Evolutionary conservation across 2,797 vertebrate genomes (phyloP), one percentile per base, ranked within the genome.

Genomic region (Cichlasoma orientale): DNA sequence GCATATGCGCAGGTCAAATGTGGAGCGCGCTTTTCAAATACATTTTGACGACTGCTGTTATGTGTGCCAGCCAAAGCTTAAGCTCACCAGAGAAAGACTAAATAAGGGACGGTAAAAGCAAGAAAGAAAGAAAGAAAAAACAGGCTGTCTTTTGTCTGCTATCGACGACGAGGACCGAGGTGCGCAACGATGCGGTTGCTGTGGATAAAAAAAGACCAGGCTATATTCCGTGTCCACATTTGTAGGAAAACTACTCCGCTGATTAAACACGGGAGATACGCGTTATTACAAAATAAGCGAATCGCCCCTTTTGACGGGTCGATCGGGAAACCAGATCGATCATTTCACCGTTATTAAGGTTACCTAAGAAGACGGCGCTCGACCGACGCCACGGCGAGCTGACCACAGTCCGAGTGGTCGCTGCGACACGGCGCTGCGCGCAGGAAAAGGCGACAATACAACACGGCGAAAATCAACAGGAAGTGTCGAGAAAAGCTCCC

Each of bases 111-210:
- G 79, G 74, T 55, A 83, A 84, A 78, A 36, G 36, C 3, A 36
- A 36, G 36, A 1, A 36, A 36, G 36, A 3, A 36, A 36, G 36
- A 78, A 86, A 93, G 86, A 92, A 83, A 91, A 93, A 92, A 92
- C 85, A 93, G 89, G 57, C 92, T 92, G 91, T 92, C 96, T 97
- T 97, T 97, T 97, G 96, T 97, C 96, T 96, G 92, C 90, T 96
- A 95, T 95, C 95, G 96, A 95, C 95, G 96, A 93, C 94, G 95
- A 92, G 93, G 91, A 95, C 92, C 92, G 94, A 94, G 93, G 94
- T 95, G 94, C 95, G 95, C 95, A 95, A 94, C 94, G 94, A 93
- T 95, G 94, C 94, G 94, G 93, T 93, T 90, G 93, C 92, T 85
- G 92, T 90, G 92, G 92, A 93, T 88, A 92, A 94, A 93, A 92